Percentiles rank a stretch among this genome's conserved stretches.
phyloP scores from a whole-genome alignment of 2,113 vertebrate genomes.

The Pterocles gutturalis region DNA sequence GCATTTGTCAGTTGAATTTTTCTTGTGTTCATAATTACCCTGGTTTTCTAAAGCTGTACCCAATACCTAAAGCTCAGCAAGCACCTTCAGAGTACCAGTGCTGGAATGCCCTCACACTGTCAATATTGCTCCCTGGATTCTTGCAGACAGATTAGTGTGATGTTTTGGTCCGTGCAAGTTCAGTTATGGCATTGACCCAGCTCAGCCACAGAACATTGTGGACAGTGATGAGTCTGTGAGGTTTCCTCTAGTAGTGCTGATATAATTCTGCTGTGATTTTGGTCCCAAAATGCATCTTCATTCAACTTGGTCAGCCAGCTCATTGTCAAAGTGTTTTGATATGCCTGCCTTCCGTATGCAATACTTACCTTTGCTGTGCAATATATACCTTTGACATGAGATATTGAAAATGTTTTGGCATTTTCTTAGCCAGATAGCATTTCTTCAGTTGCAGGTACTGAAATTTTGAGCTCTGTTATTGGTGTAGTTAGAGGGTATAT shows the following conservation, averaged over 20 bases:
- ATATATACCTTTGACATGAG: neutral
- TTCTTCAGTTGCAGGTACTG: neutral
- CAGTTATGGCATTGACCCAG: neutral
- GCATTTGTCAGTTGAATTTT: neutral
- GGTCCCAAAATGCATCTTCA: neutral
- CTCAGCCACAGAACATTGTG: fast-evolving
- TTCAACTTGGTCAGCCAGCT: neutral
- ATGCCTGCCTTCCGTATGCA: neutral
- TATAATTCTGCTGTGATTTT: neutral
- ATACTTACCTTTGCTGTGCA: neutral
- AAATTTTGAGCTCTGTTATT: neutral
- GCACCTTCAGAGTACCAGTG: neutral
- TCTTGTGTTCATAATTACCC: neutral
- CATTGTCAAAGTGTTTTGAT: neutral
- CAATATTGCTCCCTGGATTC: no score
- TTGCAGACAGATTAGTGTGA: neutral
- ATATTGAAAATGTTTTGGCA: neutral
- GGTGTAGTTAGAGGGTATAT: neutral
- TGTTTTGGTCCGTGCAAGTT: neutral
- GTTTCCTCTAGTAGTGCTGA: no score
- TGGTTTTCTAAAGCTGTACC: neutral
- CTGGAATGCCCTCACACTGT: neutral
- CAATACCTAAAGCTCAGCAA: neutral
- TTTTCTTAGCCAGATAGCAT: neutral
- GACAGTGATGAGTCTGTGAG: neutral